Base-by-base conservation (phyloP, 2,113 vertebrate genomes). In the Aix galericulata region DNA sequence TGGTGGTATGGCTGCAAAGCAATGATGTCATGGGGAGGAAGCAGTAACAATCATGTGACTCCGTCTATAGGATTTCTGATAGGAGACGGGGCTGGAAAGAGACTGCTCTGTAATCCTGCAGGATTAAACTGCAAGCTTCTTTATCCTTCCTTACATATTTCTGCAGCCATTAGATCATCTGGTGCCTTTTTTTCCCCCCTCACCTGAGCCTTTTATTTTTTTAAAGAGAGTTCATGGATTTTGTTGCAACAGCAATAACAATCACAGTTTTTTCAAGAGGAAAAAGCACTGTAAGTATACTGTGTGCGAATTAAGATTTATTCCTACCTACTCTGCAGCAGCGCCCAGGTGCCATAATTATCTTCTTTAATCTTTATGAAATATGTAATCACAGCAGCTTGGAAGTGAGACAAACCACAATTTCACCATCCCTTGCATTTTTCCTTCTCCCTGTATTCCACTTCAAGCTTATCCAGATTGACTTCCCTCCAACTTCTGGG, bases 1-100 rank as follows among this genome's bases (percentile, higher is more conserved):
- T 94, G 48, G 87, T 15, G 91, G 80, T 82, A 89, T 58, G 95
- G 95, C 96, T 88, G 97, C 94, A 91, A 23, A 96, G 94, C 93
- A 84, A 83, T 98, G 98, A 98, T 97, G 98, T 98, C 98, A 98
- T 63, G 55, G 69, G 94, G 95, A 96, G 98, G 98, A 97, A 97
- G 94, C 95, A 26, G 97, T 86, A 91, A 84, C 78, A 5, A 82
- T 87, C 98, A 97, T 85, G 95, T 98, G 98, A 97, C 94, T 88
- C 85, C 44, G 32, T 96, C 96, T 83, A 79, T 91, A 89, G 86
- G 68, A 59, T 84, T 42, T 69, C 72, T n/a, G 90, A 50, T 3
- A 40, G 76, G 72, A 44, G 62, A 44, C 4, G 7, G 34, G 9
- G 68, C 27, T 60, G 20, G 31, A 18, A 74, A 55, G n/a, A 82